phyloP scores from a whole-genome alignment of 2,888 invertebrate species.

The Tiphia femorata region DNA sequence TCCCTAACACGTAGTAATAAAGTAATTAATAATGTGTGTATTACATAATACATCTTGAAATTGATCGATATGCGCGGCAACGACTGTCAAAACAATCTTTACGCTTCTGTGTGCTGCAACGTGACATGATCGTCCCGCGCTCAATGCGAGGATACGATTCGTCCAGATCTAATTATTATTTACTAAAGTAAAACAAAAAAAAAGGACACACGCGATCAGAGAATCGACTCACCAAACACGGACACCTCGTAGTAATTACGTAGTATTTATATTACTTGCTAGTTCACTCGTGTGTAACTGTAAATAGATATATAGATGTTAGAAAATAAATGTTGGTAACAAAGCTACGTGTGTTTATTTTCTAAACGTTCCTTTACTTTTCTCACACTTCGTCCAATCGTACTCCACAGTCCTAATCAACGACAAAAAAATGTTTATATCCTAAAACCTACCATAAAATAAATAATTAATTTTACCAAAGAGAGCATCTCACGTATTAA shows the following conservation, averaged over 20 bases:
- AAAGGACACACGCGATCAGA: background rate
- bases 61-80: slow-evolving; percentile 20
- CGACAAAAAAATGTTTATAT: no score
- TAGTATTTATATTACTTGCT: slow-evolving; percentile 42
- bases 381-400: no score
- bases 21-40: no score
- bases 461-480: no score
- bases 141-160: no score
- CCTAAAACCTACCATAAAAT: no score
- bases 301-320: slow-evolving; percentile 47
- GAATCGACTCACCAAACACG: no score
- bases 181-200: slow-evolving; percentile 1
- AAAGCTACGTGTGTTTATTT: slow-evolving; percentile 6
- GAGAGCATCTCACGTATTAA: no score
- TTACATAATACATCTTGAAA: slow-evolving; percentile 19
- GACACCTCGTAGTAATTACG: slow-evolving; percentile 23
- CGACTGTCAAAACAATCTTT: slow-evolving; percentile 20
- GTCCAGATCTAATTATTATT: slow-evolving; percentile 11
- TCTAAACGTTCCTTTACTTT: no score
- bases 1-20: no score
- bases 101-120: slow-evolving; percentile 14
- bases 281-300: slow-evolving; percentile 44
- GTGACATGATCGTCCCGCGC: slow-evolving; percentile 5
- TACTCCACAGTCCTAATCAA: no score
- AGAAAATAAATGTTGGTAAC: slow-evolving; percentile 57